phyloP scores from a whole-genome alignment of 2,888 invertebrate species.

The Microchrysa polita region DNA sequence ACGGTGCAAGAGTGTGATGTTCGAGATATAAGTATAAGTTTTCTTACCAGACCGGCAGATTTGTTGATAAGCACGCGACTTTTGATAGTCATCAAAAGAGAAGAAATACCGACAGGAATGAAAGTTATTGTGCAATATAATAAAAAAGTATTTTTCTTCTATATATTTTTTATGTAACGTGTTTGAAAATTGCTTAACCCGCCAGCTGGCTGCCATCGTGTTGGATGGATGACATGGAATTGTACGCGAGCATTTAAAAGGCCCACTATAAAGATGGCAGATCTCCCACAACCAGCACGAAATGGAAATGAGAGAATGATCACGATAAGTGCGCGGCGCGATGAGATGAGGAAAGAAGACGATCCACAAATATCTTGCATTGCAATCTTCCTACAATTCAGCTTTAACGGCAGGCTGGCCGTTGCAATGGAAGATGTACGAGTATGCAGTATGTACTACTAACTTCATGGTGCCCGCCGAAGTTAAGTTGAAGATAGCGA shows the following conservation, averaged over 20 bases:
- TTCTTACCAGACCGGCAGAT: neutral
- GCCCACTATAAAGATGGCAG: constrained; percentile 1
- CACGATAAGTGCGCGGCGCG: constrained; percentile 29
- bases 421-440: constrained; percentile 17
- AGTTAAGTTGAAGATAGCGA: neutral
- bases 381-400: constrained; percentile 36
- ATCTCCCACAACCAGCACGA: constrained; percentile 41
- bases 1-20: neutral
- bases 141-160: constrained; percentile 19
- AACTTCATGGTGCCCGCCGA: too few relatives aligned
- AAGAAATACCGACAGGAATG: constrained; percentile 28
- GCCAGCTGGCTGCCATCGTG: constrained; percentile 7
- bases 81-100: constrained; percentile 27
- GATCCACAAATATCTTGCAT: constrained; percentile 32
- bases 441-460: neutral
- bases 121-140: constrained; percentile 36
- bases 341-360: constrained; percentile 37
- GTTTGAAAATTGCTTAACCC: constrained; percentile 40
- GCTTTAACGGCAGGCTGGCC: constrained; percentile 20
- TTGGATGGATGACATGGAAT: neutral
- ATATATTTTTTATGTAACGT: constrained; percentile 42
- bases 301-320: constrained; percentile 44
- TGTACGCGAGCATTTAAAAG: neutral
- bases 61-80: constrained; percentile 32
- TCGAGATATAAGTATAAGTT: neutral